A percentile compares a stretch with the other conserved stretches of the same genome.
These are phyloP conservation scores for Parazoanthus swiftii DNA, from an alignment of 92 coral and sea anemone genomes.

Conservation along the genomic window DNA sequence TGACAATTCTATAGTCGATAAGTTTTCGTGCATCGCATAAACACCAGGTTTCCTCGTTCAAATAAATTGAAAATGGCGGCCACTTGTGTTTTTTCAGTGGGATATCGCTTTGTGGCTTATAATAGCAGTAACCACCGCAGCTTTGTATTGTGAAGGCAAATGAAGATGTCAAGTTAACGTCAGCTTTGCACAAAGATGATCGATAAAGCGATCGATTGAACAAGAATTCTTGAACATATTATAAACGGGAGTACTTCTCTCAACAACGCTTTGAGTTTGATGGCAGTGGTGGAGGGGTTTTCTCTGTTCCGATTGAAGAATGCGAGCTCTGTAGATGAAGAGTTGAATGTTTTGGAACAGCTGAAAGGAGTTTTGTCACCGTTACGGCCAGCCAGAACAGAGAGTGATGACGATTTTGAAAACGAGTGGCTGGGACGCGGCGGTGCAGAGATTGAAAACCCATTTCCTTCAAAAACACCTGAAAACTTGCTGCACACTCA, in stretches of 20 bases:
- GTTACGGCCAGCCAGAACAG: not conserved
- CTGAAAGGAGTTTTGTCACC: slow-evolving; percentile 61
- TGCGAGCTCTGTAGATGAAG: slow-evolving; percentile 78
- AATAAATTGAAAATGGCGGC: slow-evolving; percentile 22
- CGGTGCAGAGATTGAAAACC: slow-evolving; percentile 58
- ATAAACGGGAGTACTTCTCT: not conserved
- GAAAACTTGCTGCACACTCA: slow-evolving; percentile 61
- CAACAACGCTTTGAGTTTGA: not conserved
- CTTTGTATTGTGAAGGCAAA: slow-evolving; percentile 15
- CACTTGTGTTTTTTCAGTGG: slow-evolving; percentile 10
- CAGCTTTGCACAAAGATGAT: not conserved
- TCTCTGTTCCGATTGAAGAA: slow-evolving; percentile 53
- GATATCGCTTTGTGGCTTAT: slow-evolving; percentile 15
- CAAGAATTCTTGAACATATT: slow-evolving; percentile 8
- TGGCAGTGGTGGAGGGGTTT: slow-evolving; percentile 43
- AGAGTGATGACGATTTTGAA: slow-evolving; percentile 75
- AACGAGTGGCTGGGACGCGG: slow-evolving; percentile 82
- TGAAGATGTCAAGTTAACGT: not conserved
- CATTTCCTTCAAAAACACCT: slow-evolving; percentile 80
- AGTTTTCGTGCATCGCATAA: slow-evolving; percentile 25
- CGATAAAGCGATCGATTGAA: not conserved
- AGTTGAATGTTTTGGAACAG: slow-evolving; percentile 70
- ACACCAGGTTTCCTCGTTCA: slow-evolving; percentile 41
- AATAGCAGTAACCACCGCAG: slow-evolving; percentile 1
- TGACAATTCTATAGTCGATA: slow-evolving; percentile 6